Base-by-base conservation (phyloP, 1,140 invertebrate species). In the Trissolcus basalis region DNA sequence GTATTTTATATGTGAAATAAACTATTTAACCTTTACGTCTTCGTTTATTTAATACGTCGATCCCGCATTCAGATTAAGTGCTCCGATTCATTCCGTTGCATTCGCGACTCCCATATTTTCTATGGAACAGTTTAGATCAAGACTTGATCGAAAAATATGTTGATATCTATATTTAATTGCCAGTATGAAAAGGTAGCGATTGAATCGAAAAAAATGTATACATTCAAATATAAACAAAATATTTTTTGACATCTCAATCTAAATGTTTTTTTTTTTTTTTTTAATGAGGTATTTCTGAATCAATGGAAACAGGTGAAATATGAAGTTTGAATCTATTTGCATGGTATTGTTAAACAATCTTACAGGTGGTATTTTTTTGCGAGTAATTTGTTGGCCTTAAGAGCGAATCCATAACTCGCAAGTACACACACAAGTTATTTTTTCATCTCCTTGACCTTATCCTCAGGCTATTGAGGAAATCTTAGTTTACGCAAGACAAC, bases 1-100 rank as follows among this genome's bases (percentile, higher is more conserved):
- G 73, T 70, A 76, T 76, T 76, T 76, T 76, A 76, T 76, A 75
- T 75, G 72, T 75, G 72, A 75, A 75, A 69, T 75, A 76, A 76
- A 76, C 73, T 76, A 76, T 76, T 70, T 76, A 76, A 76, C 65
- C 73, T 76, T 70, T 69, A 76, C 44, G 39, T 63, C 44, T 54
- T 49, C 41, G 43, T 73, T 65, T 73, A 50, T 53, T 63, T 58
- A 56, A 48, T 69, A 27, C 45, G 54, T 14, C 9, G 48, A 61
- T 19, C 41, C 51, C 3, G 16, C 32, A 16, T 36, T 6, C 6
- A 32, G 51, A 54, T 43, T 43, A 41, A 43, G 33, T 43, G 36
- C 41, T 43, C 33, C 51, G 19, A 15, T 51, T 36, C 8, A 39
- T 36, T 51, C 13, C 11, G 7, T 4, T 44, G 19, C 19, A 27